These are phyloP conservation scores for Amblyteles armatorius DNA, from an alignment of 2,888 invertebrate species.

Conservation along the genomic window DNA sequence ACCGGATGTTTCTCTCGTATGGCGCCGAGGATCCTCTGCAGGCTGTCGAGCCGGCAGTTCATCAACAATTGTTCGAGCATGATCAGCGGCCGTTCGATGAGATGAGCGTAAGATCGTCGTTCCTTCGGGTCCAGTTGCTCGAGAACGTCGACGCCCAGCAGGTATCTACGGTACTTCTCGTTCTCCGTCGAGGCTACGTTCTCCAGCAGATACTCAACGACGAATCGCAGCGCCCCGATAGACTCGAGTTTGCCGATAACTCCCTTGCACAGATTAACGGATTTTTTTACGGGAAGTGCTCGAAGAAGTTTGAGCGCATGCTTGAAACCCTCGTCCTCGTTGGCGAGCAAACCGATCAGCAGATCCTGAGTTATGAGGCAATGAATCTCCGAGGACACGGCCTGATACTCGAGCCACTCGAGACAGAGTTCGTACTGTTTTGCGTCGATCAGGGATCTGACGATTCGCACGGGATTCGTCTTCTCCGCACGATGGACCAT, in stretches of 20 bases:
- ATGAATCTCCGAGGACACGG: constrained; percentile 86
- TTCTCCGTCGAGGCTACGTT: constrained; percentile 84
- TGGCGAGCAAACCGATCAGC: constrained; percentile 87
- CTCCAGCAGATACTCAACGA: constrained; percentile 87
- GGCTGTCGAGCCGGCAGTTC: constrained; percentile 92
- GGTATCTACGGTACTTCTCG: constrained; percentile 87
- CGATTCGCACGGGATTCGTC: constrained; percentile 86
- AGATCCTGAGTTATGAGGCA: constrained; percentile 86
- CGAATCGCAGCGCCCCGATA: constrained; percentile 88
- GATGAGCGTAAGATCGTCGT: constrained; percentile 87
- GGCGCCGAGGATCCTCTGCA: constrained; percentile 87
- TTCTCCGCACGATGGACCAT: constrained; percentile 79
- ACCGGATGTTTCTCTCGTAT: constrained; percentile 84
- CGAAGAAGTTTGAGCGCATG: constrained; percentile 85
- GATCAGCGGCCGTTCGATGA: constrained; percentile 90
- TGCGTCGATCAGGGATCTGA: constrained; percentile 86
- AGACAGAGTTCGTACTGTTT: constrained; percentile 89
- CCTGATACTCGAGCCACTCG: constrained; percentile 89
- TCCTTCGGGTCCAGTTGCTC: constrained; percentile 87
- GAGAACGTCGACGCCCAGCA: constrained; percentile 90
- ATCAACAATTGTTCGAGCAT: constrained; percentile 95
- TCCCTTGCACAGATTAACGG: constrained; percentile 88
- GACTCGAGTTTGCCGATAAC: constrained; percentile 88
- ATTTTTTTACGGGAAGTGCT: constrained; percentile 87
- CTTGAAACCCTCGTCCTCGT: constrained; percentile 81